phyloP scores from a whole-genome alignment of 2,797 vertebrate genomes.

The Potorous gilbertii region DNA sequence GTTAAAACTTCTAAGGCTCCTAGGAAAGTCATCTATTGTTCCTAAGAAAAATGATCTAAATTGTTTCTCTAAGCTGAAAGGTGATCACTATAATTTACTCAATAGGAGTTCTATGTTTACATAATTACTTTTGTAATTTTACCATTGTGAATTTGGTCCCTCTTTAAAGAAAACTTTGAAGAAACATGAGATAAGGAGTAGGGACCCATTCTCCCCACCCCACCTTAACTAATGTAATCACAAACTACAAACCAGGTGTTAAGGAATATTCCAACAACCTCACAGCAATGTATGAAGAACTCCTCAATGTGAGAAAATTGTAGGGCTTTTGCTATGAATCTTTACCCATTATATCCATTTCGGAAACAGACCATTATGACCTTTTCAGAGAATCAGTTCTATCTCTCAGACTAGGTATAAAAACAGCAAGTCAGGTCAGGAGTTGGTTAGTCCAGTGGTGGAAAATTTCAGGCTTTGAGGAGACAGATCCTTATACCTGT shows the following conservation, averaged over 20 bases:
- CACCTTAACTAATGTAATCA: background rate
- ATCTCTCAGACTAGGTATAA: background rate
- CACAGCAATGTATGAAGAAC: background rate
- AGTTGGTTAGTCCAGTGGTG: background rate
- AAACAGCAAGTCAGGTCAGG: background rate
- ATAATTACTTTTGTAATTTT: background rate
- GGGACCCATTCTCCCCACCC: background rate
- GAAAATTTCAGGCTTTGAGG: background rate
- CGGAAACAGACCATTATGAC: background rate
- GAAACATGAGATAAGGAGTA: background rate
- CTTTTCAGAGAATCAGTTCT: background rate
- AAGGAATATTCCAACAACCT: background rate
- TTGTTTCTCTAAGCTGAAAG: background rate
- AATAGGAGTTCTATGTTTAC: background rate
- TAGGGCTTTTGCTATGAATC: background rate
- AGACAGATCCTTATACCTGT: background rate
- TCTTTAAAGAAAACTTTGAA: background rate
- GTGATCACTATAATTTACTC: background rate
- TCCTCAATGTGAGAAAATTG: background rate
- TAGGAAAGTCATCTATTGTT: conserved; percentile 15
- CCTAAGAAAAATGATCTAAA: background rate
- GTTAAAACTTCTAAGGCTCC: conserved; percentile 40
- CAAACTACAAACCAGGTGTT: background rate
- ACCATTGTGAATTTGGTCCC: background rate
- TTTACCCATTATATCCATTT: background rate